These are phyloP conservation scores for Mastacembelus armatus DNA, from an alignment of 2,797 vertebrate species.

Conservation along the genomic window DNA sequence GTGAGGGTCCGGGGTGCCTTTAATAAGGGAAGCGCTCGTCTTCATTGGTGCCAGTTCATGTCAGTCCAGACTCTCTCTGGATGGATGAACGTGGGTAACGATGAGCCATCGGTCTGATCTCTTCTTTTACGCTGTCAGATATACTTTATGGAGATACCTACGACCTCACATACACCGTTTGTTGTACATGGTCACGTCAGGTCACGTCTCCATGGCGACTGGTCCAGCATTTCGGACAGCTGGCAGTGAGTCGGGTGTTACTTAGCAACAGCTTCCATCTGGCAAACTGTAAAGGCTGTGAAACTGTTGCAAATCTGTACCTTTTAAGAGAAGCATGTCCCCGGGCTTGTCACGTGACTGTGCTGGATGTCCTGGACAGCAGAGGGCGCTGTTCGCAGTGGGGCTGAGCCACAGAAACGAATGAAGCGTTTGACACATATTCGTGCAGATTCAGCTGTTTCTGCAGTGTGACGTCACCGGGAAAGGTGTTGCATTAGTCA, in stretches of 20 bases:
- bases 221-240: conserved; percentile 7
- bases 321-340: no score
- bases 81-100: conserved; percentile 1
- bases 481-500: no score
- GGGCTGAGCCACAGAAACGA: no score
- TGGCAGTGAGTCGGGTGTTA: conserved; percentile 23
- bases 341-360: no score
- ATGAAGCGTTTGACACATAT: no score
- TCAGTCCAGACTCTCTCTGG: neutral
- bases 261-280: conserved; percentile 26
- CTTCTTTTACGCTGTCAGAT: neutral
- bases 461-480: no score
- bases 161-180: neutral
- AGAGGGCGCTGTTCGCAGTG: no score
- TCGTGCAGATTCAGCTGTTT: no score
- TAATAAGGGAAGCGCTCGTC: conserved; percentile 16
- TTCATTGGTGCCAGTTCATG: neutral
- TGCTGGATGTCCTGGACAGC: no score
- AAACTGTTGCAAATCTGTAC: no score
- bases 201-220: conserved; percentile 24
- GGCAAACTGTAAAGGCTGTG: neutral
- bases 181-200: neutral
- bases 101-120: neutral
- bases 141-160: neutral
- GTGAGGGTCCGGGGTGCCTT: neutral